phyloP scores from a whole-genome alignment of 2,797 vertebrate species.

The Clarias pachynema region DNA sequence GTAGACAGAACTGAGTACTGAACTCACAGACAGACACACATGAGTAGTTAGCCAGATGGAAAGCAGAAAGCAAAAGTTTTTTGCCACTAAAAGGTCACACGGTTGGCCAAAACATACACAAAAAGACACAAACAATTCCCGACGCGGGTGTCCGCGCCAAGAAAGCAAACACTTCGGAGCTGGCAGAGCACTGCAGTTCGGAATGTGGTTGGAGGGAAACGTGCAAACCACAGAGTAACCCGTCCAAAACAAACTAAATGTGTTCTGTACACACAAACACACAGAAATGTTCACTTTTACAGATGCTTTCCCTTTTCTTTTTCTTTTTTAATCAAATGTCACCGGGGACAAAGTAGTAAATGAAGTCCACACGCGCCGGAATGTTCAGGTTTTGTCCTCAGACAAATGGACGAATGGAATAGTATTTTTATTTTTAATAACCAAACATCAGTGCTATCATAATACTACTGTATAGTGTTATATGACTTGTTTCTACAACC shows the following conservation, averaged over 20 bases:
- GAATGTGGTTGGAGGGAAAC: slow-evolving; percentile 56
- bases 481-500: neutral
- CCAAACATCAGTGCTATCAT: neutral
- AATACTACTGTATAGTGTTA: neutral
- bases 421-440: too few species aligned
- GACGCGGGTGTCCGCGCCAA: slow-evolving; percentile 21
- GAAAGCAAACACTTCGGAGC: slow-evolving; percentile 42
- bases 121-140: slow-evolving; percentile 38
- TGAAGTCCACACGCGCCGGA: neutral
- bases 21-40: neutral
- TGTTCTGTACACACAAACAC: slow-evolving; percentile 30
- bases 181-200: slow-evolving; percentile 43
- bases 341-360: neutral
- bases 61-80: slow-evolving; percentile 31
- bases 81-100: slow-evolving; percentile 33
- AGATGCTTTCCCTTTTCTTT: slow-evolving; percentile 4
- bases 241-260: slow-evolving; percentile 56
- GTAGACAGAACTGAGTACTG: neutral
- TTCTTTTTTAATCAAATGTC: neutral
- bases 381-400: neutral
- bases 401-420: too few species aligned
- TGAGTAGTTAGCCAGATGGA: slow-evolving; percentile 12
- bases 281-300: slow-evolving; percentile 35
- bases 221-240: slow-evolving; percentile 44
- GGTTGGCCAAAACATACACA: slow-evolving; percentile 49